These are phyloP conservation scores for Linnaemya tessellans DNA, from an alignment of 2,888 invertebrate genomes.

Conservation along the genomic window DNA sequence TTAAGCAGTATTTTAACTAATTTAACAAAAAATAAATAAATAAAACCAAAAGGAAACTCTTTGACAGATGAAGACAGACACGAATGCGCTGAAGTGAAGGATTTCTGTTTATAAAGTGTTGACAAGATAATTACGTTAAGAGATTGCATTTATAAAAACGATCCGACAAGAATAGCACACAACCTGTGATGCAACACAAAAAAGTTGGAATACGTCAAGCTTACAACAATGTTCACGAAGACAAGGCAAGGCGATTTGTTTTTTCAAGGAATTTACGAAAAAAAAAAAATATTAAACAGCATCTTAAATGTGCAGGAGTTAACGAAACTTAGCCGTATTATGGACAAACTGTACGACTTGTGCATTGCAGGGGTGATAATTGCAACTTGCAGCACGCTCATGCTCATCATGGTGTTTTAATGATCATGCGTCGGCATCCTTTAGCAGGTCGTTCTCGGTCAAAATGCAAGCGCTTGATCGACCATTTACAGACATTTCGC, in stretches of 20 bases:
- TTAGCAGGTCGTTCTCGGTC: background rate
- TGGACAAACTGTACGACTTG: slow-evolving; percentile 49
- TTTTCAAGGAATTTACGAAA: background rate
- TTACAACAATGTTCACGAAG: slow-evolving; percentile 40
- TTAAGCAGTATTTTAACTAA: slow-evolving; percentile 47
- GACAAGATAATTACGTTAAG: slow-evolving; percentile 73
- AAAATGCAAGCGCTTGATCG: slow-evolving; percentile 27
- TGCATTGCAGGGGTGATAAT: slow-evolving; percentile 66
- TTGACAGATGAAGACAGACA: slow-evolving; percentile 64
- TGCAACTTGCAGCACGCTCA: slow-evolving; percentile 44
- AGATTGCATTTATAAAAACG: slow-evolving; percentile 65
- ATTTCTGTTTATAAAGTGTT: slow-evolving; percentile 69
- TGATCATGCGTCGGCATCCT: slow-evolving; percentile 45
- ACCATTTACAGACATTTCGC: slow-evolving; percentile 49
- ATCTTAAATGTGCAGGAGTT: slow-evolving; percentile 28
- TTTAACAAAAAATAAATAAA: slow-evolving; percentile 21
- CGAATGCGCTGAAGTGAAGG: slow-evolving; percentile 59
- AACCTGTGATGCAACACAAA: slow-evolving; percentile 35
- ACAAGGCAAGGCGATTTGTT: slow-evolving; percentile 2
- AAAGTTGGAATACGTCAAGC: slow-evolving; percentile 24
- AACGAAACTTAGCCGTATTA: slow-evolving; percentile 1
- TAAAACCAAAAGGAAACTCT: slow-evolving; percentile 40
- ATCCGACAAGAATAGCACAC: slow-evolving; percentile 30
- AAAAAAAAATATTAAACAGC: slow-evolving; percentile 10
- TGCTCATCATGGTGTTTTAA: slow-evolving; percentile 44